Conservation (phyloP, 2,113 vertebrate species). For the Mesocricetus auratus region DNA sequence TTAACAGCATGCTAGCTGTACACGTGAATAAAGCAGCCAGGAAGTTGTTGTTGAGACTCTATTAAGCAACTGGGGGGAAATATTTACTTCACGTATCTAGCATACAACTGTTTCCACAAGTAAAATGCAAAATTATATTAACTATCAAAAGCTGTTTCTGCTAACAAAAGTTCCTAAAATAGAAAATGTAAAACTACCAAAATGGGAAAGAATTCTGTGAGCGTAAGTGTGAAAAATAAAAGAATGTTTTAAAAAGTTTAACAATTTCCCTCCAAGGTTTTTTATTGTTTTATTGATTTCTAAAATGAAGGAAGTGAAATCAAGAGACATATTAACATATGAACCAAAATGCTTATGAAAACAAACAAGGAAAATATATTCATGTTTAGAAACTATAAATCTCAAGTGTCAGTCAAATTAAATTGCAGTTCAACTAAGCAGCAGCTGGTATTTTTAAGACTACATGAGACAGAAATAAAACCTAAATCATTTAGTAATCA, state of each 20-base stretch:
- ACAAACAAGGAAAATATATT: conserved; percentile 75
- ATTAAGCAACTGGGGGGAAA: conserved; percentile 26
- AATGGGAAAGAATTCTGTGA: conserved; percentile 45
- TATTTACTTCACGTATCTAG: conserved; percentile 16
- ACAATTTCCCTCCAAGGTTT: neutral
- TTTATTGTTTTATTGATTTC: conserved; percentile 71
- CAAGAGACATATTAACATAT: conserved; percentile 77
- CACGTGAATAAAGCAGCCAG: neutral
- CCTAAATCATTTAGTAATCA: conserved; percentile 65
- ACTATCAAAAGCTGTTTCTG: conserved; percentile 46
- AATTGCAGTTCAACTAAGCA: conserved; percentile 74
- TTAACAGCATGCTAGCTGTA: neutral
- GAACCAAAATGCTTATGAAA: conserved; percentile 46
- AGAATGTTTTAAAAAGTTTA: conserved; percentile 55
- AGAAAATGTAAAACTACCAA: neutral
- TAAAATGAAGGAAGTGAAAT: conserved; percentile 69
- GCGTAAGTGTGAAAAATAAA: conserved; percentile 51
- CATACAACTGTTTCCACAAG: conserved; percentile 32
- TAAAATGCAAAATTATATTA: conserved; percentile 32
- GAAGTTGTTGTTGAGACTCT: conserved; percentile 25
- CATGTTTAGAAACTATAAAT: conserved; percentile 73
- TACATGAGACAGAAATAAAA: conserved; percentile 70
- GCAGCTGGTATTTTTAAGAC: conserved; percentile 79
- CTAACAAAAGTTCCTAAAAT: conserved; percentile 21
- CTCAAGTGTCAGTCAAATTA: conserved; percentile 74